Percentiles rank a stretch among this genome's conserved stretches.
Conservation (phyloP, 2,888 invertebrate genomes). For the Tryphoninae sp. region DNA sequence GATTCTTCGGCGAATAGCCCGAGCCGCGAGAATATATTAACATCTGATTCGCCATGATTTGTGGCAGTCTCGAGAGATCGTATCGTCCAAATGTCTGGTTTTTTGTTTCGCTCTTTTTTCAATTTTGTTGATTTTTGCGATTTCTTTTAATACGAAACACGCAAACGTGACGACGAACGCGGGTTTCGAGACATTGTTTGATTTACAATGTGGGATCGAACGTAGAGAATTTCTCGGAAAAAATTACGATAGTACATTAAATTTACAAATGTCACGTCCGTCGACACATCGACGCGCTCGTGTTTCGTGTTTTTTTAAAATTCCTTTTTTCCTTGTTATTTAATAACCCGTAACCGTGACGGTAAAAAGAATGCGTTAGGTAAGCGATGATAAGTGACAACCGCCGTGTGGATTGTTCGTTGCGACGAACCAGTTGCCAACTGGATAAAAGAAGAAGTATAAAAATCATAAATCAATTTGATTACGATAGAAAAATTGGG, state of each 20-base stretch:
- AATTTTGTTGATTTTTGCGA: not conserved
- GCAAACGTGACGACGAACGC: too few relatives aligned
- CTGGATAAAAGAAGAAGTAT: not conserved
- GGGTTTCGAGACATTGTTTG: conserved; percentile 9
- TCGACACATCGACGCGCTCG: not conserved
- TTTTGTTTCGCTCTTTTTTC: conserved; percentile 28
- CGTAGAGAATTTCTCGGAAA: conserved; percentile 27
- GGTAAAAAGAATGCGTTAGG: not conserved
- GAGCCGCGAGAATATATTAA: conserved; percentile 57
- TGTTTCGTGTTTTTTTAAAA: too few relatives aligned
- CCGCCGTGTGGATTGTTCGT: not conserved
- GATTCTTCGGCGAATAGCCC: conserved; percentile 22
- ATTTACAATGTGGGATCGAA: conserved; percentile 17
- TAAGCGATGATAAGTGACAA: not conserved
- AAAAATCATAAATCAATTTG: conserved; percentile 7
- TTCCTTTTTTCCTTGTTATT: not conserved
- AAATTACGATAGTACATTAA: not conserved
- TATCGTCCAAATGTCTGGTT: conserved; percentile 39
- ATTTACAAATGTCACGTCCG: conserved; percentile 14
- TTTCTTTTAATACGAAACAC: too few relatives aligned
- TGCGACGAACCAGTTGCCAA: too few relatives aligned
- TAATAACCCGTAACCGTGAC: not conserved
- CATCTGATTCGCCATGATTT: conserved; percentile 63
- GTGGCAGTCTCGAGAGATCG: conserved; percentile 47
- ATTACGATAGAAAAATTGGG: not conserved